phyloP scores from a whole-genome alignment of 2,113 vertebrate species.

The Nestor notabilis region DNA sequence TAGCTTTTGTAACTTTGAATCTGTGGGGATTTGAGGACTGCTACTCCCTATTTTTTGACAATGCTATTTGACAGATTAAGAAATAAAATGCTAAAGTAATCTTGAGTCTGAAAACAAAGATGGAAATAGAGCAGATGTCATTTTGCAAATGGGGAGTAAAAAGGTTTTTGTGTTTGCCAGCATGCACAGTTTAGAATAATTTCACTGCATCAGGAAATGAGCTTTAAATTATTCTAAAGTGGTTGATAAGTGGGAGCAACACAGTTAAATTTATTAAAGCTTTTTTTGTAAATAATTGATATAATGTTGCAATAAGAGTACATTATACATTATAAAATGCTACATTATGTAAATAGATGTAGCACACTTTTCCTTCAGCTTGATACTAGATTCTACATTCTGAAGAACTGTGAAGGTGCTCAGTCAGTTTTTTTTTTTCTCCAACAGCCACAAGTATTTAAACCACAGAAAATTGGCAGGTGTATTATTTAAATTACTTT shows the following conservation, averaged over 20 bases:
- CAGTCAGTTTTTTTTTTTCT: not conserved
- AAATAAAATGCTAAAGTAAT: constrained; percentile 68
- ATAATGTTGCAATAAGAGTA: constrained; percentile 16
- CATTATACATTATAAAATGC: constrained; percentile 25
- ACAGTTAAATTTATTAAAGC: constrained; percentile 66
- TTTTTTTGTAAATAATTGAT: constrained; percentile 63
- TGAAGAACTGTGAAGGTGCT: constrained; percentile 7
- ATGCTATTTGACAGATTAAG: constrained; percentile 57
- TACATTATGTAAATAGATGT: constrained; percentile 39
- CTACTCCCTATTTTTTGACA: constrained; percentile 18
- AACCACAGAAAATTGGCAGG: not conserved
- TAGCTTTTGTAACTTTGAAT: constrained; percentile 36
- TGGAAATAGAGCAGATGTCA: constrained; percentile 67
- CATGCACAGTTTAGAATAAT: constrained; percentile 59
- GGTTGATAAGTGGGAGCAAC: constrained; percentile 44
- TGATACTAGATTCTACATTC: not conserved
- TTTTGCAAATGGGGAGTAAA: constrained; percentile 63
- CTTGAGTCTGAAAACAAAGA: constrained; percentile 64
- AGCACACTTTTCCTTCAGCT: not conserved
- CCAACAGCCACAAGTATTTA: not conserved
- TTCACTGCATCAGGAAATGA: constrained; percentile 55
- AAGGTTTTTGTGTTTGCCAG: constrained; percentile 56
- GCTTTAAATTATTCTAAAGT: constrained; percentile 66
- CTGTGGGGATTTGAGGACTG: not conserved
- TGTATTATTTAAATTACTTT: constrained; percentile 8